These are phyloP conservation scores for Etia nguti DNA, from an alignment of 2,113 vertebrate species.

Conservation along the genomic window DNA sequence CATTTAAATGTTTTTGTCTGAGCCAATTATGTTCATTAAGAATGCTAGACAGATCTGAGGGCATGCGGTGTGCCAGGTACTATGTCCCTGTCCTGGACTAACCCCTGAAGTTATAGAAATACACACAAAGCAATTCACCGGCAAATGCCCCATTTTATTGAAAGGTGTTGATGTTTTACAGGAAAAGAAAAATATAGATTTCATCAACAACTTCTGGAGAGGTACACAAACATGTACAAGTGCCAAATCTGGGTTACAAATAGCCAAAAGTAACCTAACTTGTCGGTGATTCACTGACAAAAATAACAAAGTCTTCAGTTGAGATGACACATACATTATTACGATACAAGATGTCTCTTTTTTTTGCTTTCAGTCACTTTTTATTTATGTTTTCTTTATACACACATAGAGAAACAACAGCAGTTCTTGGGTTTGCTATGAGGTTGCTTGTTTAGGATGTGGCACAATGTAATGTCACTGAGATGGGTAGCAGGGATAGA, in stretches of 20 bases:
- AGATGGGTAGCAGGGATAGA: slow-evolving; percentile 60
- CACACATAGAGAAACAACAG: background rate
- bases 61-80: slow-evolving; percentile 8
- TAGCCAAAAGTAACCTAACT: background rate
- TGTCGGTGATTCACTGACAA: background rate
- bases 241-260: background rate
- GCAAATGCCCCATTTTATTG: background rate
- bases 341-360: background rate
- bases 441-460: slow-evolving; percentile 37
- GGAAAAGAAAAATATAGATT: background rate
- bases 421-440: background rate
- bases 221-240: background rate
- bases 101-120: background rate
- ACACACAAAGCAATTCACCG: background rate
- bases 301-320: background rate
- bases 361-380: background rate
- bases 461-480: slow-evolving; percentile 38
- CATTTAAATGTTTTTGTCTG: slow-evolving; percentile 64
- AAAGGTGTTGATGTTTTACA: background rate
- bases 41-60: slow-evolving; percentile 48
- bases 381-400: background rate
- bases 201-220: background rate
- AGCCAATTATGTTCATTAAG: slow-evolving; percentile 57
- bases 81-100: slow-evolving; percentile 5
- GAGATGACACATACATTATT: background rate